Evolutionary conservation across 1,140 invertebrate species (phyloP).

Genomic region (Ganaspis sp.): DNA sequence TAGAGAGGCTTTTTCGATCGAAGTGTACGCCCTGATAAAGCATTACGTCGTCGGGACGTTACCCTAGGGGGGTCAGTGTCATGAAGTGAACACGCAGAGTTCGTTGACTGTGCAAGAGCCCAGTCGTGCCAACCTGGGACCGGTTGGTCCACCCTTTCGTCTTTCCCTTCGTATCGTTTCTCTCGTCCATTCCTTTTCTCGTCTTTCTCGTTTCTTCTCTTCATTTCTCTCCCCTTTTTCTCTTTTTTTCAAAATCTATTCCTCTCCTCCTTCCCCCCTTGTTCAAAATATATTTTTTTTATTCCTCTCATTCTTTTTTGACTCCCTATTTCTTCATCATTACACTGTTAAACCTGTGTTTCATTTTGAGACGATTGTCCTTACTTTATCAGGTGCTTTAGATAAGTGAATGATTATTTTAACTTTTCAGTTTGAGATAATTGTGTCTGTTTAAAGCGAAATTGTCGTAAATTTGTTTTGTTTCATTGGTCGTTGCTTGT

Average conservation of each 20-base stretch:
- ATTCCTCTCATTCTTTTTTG: neutral
- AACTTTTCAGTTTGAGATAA: too few relatives aligned
- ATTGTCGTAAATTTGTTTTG: too few relatives aligned
- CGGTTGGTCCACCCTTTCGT: constrained; percentile 58
- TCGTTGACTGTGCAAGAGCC: constrained; percentile 55
- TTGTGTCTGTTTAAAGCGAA: too few relatives aligned
- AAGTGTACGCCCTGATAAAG: neutral
- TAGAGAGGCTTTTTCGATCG: neutral
- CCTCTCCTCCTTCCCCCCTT: neutral
- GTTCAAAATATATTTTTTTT: neutral
- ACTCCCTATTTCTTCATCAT: neutral
- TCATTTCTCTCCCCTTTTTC: neutral
- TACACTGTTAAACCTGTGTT: too few relatives aligned
- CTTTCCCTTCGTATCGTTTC: constrained; percentile 48
- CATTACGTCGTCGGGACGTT: constrained; percentile 37
- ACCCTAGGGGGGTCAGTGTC: constrained; percentile 58
- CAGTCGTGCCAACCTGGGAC: constrained; percentile 51
- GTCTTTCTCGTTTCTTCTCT: neutral
- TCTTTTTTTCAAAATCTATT: neutral
- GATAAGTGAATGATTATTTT: too few relatives aligned
- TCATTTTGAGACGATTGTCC: too few relatives aligned
- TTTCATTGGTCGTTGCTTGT: too few relatives aligned
- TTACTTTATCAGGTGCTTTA: too few relatives aligned
- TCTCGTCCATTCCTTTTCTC: constrained; percentile 6
- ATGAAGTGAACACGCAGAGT: constrained; percentile 48